Base-by-base conservation (phyloP, 2,888 invertebrate genomes). In the Drosophila anceps region DNA sequence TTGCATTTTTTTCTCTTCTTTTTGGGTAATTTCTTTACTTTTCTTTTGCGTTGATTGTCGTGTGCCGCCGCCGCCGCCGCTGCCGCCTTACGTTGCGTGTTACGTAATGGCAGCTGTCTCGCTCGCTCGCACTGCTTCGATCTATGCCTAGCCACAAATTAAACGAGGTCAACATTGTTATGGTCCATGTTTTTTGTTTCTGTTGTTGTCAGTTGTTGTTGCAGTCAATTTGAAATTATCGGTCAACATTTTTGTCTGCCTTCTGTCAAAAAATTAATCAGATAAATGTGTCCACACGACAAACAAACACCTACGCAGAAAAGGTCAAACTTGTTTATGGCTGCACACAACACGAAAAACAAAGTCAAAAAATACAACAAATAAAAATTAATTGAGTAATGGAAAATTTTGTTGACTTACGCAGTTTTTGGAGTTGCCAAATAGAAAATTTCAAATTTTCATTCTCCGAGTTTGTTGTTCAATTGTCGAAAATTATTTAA, bases 161-260 rank as follows among this genome's bases (percentile, higher is more conserved):
- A 39, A 71, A 79, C 69, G 89, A 76, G 84, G 84, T 85, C 90
- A 85, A 74, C 82, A 70, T 75, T 81, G 81, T 86, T 88, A 77
- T 78, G 83, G 78, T 78, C 85, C 88, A 66, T 78, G 73, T 75
- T 78, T 78, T 62, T 59, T 43, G 46, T n/a, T 24, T 24, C 2
- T 65, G 70, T 57, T 44, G 51, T 66, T 65, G 74, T 70, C 58
- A 48, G 24, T 24, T 43, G 53, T 63, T 59, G 79, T 60, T 73
- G 79, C 61, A 77, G 88, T 88, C 82, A 84, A 84, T 81, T 88
- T 72, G 62, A 89, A 89, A 84, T 84, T 84, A 89, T 84, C 87
- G 87, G 84, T 84, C 89, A 89, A 84, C 90, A 50, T 85, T 89
- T 80, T 89, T 89, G 84, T 89, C 73, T 78, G 83, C 69, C 74